Percentiles rank a stretch among this genome's conserved stretches.
Evolutionary conservation across 2,113 vertebrate species (phyloP).

Genomic region (Marmota monax): DNA sequence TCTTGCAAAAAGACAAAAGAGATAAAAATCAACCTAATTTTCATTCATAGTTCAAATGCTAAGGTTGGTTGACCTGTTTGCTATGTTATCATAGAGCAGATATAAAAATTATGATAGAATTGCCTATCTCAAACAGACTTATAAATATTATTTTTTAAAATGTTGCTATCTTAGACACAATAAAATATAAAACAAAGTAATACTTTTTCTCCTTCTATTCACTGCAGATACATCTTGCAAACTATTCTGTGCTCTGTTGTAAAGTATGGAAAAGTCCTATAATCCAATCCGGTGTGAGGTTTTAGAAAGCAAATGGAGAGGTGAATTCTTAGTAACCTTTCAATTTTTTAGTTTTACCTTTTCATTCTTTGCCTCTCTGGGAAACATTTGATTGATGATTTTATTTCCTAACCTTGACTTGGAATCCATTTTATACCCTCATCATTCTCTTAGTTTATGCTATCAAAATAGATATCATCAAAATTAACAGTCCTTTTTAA

Average conservation of each 20-base stretch:
- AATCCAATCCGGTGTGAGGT: background rate
- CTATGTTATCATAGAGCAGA: slow-evolving; percentile 12
- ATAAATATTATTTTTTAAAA: slow-evolving; percentile 37
- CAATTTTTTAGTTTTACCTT: background rate
- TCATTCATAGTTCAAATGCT: slow-evolving; percentile 33
- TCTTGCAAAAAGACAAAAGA: slow-evolving; percentile 47
- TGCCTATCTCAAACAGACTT: background rate
- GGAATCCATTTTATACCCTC: background rate
- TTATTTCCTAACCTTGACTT: slow-evolving; percentile 33
- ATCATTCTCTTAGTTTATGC: background rate
- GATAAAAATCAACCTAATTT: slow-evolving; percentile 14
- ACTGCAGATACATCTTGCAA: background rate
- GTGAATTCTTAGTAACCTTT: background rate
- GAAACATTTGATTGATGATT: slow-evolving; percentile 24
- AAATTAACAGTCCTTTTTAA: slow-evolving; percentile 11
- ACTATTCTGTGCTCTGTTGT: background rate
- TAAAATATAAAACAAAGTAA: slow-evolving; percentile 30
- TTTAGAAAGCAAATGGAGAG: background rate
- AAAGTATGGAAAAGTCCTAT: background rate
- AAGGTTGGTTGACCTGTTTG: slow-evolving; percentile 30
- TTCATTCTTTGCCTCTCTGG: background rate
- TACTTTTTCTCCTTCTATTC: background rate
- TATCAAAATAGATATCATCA: background rate
- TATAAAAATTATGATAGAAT: slow-evolving; percentile 6
- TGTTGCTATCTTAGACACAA: background rate